Percentiles rank a stretch among this genome's conserved stretches.
These are phyloP conservation scores for Cyrtonyx montezumae DNA, from an alignment of 2,113 vertebrate species.

Conservation along the genomic window DNA sequence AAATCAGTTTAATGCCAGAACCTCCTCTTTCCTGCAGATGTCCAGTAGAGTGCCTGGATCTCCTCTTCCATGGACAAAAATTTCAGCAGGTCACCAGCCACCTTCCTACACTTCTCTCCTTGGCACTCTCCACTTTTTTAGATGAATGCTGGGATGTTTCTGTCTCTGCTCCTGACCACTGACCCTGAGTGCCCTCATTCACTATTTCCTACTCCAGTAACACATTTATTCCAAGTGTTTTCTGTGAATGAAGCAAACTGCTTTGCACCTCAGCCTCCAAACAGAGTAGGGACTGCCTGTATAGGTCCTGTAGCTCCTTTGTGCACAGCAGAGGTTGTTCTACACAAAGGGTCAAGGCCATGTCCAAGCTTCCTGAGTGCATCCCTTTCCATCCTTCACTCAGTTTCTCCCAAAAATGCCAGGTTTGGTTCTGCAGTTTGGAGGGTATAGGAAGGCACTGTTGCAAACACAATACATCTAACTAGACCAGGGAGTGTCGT, in stretches of 20 bases:
- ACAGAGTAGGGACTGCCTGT: not conserved
- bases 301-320: not conserved
- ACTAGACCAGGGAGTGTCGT: no score
- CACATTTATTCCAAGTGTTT: not conserved
- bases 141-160: not conserved
- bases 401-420: rapidly evolving
- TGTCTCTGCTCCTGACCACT: not conserved
- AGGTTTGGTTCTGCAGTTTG: not conserved
- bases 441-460: not conserved
- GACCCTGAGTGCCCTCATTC: not conserved
- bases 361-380: not conserved
- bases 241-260: not conserved
- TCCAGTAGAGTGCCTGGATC: not conserved
- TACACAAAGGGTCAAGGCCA: no score
- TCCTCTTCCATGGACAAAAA: not conserved
- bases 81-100: not conserved
- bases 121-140: not conserved
- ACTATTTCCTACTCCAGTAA: not conserved
- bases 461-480: not conserved
- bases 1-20: not conserved
- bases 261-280: rapidly evolving
- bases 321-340: not conserved
- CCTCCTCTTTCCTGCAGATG: not conserved
- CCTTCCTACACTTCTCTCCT: not conserved
- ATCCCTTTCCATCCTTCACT: not conserved